These are phyloP conservation scores for Cinclus mexicanus DNA, from an alignment of 2,113 vertebrate genomes.

Conservation along the genomic window DNA sequence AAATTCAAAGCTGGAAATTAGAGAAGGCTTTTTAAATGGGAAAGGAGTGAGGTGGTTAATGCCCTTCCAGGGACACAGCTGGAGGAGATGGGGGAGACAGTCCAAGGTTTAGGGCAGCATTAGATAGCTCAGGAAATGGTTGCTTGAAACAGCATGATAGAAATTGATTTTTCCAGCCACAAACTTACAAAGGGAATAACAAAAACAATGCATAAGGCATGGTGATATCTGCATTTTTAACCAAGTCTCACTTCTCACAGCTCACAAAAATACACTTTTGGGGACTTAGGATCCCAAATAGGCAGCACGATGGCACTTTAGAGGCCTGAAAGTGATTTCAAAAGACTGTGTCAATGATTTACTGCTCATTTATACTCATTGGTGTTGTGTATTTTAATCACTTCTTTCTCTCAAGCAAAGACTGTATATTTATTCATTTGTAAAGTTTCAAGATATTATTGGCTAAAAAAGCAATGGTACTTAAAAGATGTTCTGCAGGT, in stretches of 20 bases:
- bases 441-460: slow-evolving; percentile 20
- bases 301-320: background rate
- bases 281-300: background rate
- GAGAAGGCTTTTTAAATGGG: background rate
- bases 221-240: slow-evolving; percentile 5
- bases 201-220: background rate
- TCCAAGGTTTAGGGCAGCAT: background rate
- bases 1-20: slow-evolving; percentile 25
- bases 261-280: background rate
- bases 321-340: background rate
- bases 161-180: background rate
- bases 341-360: slow-evolving; percentile 10
- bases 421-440: background rate
- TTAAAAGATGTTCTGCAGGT: slow-evolving; percentile 61
- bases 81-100: background rate
- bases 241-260: background rate
- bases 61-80: background rate
- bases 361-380: background rate
- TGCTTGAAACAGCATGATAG: background rate
- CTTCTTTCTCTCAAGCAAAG: slow-evolving; percentile 39
- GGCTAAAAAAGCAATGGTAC: slow-evolving; percentile 10
- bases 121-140: background rate
- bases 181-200: background rate
- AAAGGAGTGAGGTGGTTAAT: background rate
- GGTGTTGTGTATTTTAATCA: background rate